phyloP scores from a whole-genome alignment of 2,797 vertebrate species.

The Jordanella pulchra region DNA sequence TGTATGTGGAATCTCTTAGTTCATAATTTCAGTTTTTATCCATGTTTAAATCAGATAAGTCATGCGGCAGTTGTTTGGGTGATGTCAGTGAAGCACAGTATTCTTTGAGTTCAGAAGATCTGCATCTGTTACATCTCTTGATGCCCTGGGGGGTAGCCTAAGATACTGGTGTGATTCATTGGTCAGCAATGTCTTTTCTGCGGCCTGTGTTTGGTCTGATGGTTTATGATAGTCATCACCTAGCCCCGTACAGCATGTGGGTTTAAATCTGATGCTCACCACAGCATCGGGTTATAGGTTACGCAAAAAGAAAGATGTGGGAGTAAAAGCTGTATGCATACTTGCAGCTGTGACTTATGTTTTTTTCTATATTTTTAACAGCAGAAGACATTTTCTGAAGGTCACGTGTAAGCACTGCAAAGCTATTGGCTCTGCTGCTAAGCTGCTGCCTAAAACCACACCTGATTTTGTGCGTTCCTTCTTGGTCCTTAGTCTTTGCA shows the following conservation, averaged over 20 bases:
- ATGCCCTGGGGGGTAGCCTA: not conserved
- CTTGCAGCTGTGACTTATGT: not conserved
- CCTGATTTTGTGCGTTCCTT: not conserved
- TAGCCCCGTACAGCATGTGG: no score
- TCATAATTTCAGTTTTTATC: not conserved
- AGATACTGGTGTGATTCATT: not conserved
- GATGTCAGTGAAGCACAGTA: not conserved
- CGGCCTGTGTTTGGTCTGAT: not conserved
- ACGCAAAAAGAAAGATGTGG: not conserved
- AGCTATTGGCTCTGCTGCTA: not conserved
- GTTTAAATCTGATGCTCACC: not conserved
- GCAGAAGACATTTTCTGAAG: not conserved
- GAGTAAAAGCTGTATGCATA: not conserved
- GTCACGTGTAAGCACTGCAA: not conserved
- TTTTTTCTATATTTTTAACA: not conserved
- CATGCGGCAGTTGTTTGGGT: not conserved
- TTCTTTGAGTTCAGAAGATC: not conserved
- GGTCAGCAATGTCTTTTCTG: not conserved
- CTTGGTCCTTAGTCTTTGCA: not conserved
- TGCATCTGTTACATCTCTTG: no score
- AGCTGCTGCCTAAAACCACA: not conserved
- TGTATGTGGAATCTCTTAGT: not conserved
- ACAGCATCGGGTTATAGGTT: not conserved
- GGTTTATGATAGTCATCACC: no score
- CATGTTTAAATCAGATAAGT: not conserved